Percentiles rank a stretch among this genome's conserved stretches.
Evolutionary conservation across 1,140 invertebrate species (phyloP).

Genomic region (Cephus cinctus): DNA sequence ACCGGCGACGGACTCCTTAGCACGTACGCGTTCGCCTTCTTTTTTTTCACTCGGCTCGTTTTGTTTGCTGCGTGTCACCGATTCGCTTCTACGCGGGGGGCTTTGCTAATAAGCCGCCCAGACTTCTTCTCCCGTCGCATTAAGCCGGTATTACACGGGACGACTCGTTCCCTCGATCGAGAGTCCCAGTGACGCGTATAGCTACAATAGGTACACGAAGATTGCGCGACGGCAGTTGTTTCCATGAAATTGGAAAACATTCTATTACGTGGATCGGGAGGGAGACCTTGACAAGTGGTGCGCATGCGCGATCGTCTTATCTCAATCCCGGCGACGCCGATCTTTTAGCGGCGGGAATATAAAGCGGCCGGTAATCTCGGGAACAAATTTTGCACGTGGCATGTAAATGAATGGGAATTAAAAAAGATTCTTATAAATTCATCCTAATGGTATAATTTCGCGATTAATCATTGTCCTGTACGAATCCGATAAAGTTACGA

Average conservation of each 20-base stretch:
- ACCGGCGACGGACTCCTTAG: neutral
- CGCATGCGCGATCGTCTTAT: conserved; percentile 13
- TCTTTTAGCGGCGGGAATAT: conserved; percentile 21
- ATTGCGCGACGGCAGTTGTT: neutral
- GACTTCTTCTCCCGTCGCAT: conserved; percentile 16
- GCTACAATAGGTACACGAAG: conserved; percentile 3
- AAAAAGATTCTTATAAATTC: conserved; percentile 29
- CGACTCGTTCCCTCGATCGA: conserved; percentile 34
- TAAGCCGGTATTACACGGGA: conserved; percentile 33
- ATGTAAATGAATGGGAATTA: conserved; percentile 41
- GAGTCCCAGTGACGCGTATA: conserved; percentile 20
- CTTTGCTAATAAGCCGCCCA: conserved; percentile 37
- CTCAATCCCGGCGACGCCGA: too few species aligned
- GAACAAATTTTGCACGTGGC: conserved; percentile 33
- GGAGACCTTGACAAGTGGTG: neutral
- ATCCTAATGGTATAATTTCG: conserved; percentile 45
- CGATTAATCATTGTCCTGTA: conserved; percentile 44
- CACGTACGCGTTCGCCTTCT: conserved; percentile 6
- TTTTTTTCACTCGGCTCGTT: neutral
- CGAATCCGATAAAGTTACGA: conserved; percentile 20
- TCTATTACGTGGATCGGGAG: too few species aligned
- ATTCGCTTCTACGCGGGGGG: conserved; percentile 18
- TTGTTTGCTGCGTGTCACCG: conserved; percentile 9
- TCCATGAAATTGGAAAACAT: neutral
- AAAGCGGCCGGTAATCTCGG: conserved; percentile 40